These are phyloP conservation scores for Xiphorhynchus elegans DNA, from an alignment of 2,113 vertebrate genomes.

Conservation along the genomic window DNA sequence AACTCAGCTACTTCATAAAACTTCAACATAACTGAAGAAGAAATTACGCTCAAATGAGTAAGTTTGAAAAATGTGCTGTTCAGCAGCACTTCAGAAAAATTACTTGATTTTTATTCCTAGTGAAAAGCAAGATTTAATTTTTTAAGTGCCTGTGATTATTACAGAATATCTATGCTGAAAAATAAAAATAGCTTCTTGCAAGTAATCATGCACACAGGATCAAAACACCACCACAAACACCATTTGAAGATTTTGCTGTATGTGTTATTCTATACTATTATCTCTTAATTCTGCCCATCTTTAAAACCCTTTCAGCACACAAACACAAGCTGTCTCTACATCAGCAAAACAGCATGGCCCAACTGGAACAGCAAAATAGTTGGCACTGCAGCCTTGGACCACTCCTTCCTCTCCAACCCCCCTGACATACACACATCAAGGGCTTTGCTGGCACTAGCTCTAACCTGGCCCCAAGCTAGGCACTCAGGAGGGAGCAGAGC, in stretches of 20 bases:
- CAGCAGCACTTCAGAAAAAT: neutral
- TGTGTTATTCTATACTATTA: neutral
- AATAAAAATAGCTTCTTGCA: neutral
- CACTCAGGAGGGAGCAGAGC: rapidly evolving
- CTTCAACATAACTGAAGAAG: neutral
- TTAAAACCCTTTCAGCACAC: neutral
- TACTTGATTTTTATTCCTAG: neutral
- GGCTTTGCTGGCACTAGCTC: neutral
- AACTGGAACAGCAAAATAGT: neutral
- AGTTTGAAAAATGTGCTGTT: neutral
- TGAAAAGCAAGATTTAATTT: neutral
- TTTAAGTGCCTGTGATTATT: neutral
- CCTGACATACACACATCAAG: neutral
- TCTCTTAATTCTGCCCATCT: neutral
- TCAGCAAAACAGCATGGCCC: neutral
- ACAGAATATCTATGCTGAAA: neutral
- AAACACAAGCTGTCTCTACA: neutral
- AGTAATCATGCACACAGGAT: neutral
- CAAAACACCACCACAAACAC: neutral
- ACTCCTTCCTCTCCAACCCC: neutral
- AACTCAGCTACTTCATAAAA: neutral
- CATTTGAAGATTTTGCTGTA: neutral
- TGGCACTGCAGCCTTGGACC: rapidly evolving
- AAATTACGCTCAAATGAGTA: neutral
- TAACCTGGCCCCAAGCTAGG: neutral